Base-by-base conservation (phyloP, 2,113 vertebrate genomes). In the Dipodomys stephensi region DNA sequence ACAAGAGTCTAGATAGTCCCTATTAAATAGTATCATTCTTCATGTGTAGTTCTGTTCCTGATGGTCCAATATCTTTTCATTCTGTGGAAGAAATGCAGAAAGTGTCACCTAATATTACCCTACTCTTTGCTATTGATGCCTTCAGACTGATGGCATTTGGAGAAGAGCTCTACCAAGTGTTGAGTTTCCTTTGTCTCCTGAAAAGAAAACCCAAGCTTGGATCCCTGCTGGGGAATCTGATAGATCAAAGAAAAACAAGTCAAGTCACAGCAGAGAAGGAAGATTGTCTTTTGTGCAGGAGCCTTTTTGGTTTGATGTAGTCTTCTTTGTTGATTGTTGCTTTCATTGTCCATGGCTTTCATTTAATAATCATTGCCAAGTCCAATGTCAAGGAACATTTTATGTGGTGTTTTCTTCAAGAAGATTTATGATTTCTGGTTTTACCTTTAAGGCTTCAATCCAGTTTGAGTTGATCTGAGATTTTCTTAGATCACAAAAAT, bases 401-500 rank as follows among this genome's bases (percentile, higher is more conserved):
- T 28, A 44, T 79, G 0, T 28, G 1, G 1, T 80, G 28, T 67
- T 67, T 77, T 46, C 72, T 73, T 73, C 44, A 73, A 73, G 67
- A 23, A 73, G 4, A 79, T 84, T 83, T 57, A 53, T 65, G 9
- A 3, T 35, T 92, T 89, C 19, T 49, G 32, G 44, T 84, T 30
- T 46, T 65, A 32, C 53, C 23, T 30, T 46, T 60, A 60, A 74
- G 39, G 32, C 39, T 74, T 88, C 88, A 84, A 46, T 79, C 79
- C 32, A 88, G 67, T 80, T 88, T 83, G 13, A 92, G 73, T 57
- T 39, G 10, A 35, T 46, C 71, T 53, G 12, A 53, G 28, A 49
- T 28, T 68, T 65, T 57, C 77, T 87, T 71, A 93, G 74, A 79
- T 93, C 18, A 95, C 79, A 91, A 19, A 88, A 86, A 76, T 2